Base-by-base conservation (phyloP, 2,113 vertebrate species). In the Electrona antarctica region DNA sequence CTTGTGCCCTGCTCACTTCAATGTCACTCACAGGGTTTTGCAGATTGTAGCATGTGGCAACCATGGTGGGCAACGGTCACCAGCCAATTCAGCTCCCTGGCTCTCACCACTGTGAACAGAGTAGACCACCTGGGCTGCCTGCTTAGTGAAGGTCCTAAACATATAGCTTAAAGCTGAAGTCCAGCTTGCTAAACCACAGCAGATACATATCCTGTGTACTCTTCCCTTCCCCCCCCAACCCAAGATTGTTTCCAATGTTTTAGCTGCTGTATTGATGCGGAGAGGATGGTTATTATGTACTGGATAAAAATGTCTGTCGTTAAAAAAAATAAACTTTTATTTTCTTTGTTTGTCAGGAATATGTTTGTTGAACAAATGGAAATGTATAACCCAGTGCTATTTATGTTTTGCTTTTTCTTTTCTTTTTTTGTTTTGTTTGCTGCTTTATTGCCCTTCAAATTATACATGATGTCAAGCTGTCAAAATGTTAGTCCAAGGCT, bases 191-290 rank as follows among this genome's bases (percentile, higher is more conserved):
- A 12, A 59, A 68, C 81, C 62, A 5, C 65, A 55, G 6, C 9
- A 69, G 29, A 47, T 60, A 63, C 63, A n/a, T 46, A 15, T 70
- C 64, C 66, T 67, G 70, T 74, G 33, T 12, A 50, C 21, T 15
- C 14, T 0, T 56, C 64, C 28, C 52, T 8, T 8, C 3, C 33
- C 33, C 52, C 64, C 28, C 52, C 9, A 28, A 1, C 33, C 33
- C 48, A 8, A 28, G 8, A 13, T n/a, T n/a, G 51, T 61, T 59
- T 13, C 28, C n/a, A 21, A 28, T 47, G 61, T 80, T 85, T 81
- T 67, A 81, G 79, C 88, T 89, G 83, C 87, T 89, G 67, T 88
- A 77, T 80, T 77, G 69, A 64, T 81, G 60, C 73, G 9, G 55
- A 67, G 28, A 45, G 1, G 59, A 28, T 1, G 10, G 52, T 70